Base-by-base conservation (phyloP, 2,797 vertebrate genomes). In the Xenentodon cancila region DNA sequence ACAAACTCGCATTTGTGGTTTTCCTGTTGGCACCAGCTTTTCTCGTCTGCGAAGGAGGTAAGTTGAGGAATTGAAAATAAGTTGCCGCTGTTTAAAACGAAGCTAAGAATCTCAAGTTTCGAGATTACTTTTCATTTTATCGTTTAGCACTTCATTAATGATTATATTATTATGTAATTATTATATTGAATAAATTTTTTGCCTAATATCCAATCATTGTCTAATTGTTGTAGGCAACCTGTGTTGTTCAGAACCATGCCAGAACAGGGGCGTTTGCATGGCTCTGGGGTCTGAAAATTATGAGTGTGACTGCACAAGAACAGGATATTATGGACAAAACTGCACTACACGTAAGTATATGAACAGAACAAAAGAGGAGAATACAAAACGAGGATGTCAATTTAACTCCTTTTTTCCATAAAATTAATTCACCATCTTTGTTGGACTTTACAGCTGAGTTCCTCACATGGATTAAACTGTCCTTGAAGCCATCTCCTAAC, bases 271-370 rank as follows among this genome's bases (percentile, higher is more conserved):
- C 0, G 92, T 97, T 0, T 99, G 98, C 74, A 92, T 94, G 70
- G 93, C 92, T 0, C 7, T 81, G 0, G 94, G 94, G 17, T 43
- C 89, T 1, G 93, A 94, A 17, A 64, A 12, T 0, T 99, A 98
- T 5, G 94, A 95, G 56, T 99, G 98, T n/a, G 98, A 99, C 68
- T 99, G 98, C 64, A 98, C 96, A 0, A 85, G 97, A 1, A 99
- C 98, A 0, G 97, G 98, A 1, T 99, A 66, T 74, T 90, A 94
- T 1, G 98, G 96, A 0, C 91, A 95, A 64, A 98, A 98, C 89
- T 99, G 98, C 77, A 92, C 94, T 0, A 93, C 84, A 0, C 97
- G 98, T 99, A 92, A 95, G 97, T 55, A 27, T 52, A 21, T 52
- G 11, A 49, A 16, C 0, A 46, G 2, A 17, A 8, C 7, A 20